These are phyloP conservation scores for Phataginus tricuspis DNA, from an alignment of 2,797 vertebrate species.

Conservation along the genomic window DNA sequence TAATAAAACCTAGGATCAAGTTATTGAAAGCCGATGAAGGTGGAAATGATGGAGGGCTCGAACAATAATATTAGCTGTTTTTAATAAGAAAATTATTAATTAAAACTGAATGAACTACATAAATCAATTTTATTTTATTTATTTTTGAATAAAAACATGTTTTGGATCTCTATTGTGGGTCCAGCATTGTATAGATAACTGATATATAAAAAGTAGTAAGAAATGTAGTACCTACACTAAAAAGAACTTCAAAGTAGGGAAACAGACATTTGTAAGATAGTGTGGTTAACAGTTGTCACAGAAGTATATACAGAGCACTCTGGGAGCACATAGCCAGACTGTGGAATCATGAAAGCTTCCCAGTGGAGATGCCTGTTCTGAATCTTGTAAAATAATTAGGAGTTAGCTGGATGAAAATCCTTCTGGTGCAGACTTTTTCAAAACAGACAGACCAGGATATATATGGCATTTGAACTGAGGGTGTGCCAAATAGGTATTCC, in stretches of 20 bases:
- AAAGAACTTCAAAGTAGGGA: not conserved
- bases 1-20: not conserved
- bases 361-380: not conserved
- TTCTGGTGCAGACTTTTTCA: not conserved
- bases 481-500: not conserved
- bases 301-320: not conserved
- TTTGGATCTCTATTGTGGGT: not conserved
- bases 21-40: not conserved
- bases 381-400: not conserved
- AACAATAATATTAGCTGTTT: not conserved
- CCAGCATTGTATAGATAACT: not conserved
- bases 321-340: not conserved
- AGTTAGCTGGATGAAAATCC: not conserved
- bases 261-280: not conserved
- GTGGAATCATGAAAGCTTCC: not conserved
- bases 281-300: not conserved
- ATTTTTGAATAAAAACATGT: not conserved
- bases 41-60: not conserved
- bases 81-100: not conserved
- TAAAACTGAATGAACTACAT: not conserved
- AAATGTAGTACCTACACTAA: not conserved
- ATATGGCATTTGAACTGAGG: not conserved
- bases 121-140: not conserved
- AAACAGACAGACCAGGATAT: not conserved
- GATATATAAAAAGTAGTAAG: not conserved